Percentiles rank a stretch among this genome's conserved stretches.
Conservation (phyloP, 1,140 invertebrate genomes). For the Drosophila simulans region DNA sequence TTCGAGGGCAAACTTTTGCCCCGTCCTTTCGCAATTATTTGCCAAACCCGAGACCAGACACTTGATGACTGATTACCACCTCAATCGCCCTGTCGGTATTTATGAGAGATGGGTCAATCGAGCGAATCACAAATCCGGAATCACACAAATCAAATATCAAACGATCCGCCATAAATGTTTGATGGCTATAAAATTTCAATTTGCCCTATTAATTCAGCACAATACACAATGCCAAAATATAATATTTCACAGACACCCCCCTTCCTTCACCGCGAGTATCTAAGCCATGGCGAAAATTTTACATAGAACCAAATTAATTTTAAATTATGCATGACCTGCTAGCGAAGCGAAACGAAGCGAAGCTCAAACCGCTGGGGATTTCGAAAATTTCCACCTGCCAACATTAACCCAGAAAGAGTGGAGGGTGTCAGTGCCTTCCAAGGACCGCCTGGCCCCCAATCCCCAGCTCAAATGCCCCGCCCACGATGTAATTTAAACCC, state of each 20-base stretch:
- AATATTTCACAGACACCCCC: constrained; percentile 54
- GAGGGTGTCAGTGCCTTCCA: constrained; percentile 26
- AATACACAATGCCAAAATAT: constrained; percentile 57
- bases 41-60: constrained; percentile 9
- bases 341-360: constrained; percentile 45
- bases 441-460: neutral
- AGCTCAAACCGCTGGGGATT: constrained; percentile 71
- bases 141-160: constrained; percentile 52
- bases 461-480: neutral
- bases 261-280: constrained; percentile 2
- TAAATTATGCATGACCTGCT: constrained; percentile 80
- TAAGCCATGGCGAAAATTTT: constrained; percentile 58
- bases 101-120: constrained; percentile 2
- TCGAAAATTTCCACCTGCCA: constrained; percentile 78
- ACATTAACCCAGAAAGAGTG: constrained; percentile 68
- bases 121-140: constrained; percentile 9
- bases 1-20: constrained; percentile 6
- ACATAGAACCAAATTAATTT: constrained; percentile 81
- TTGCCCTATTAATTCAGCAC: constrained; percentile 73
- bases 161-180: constrained; percentile 58
- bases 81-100: neutral
- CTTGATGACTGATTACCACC: constrained; percentile 19
- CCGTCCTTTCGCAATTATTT: constrained; percentile 7
- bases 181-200: constrained; percentile 76
- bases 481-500: constrained; percentile 39